Percentiles rank a stretch among this genome's conserved stretches.
Conservation (phyloP, 2,113 vertebrate species). For the Cyprinus carpio region DNA sequence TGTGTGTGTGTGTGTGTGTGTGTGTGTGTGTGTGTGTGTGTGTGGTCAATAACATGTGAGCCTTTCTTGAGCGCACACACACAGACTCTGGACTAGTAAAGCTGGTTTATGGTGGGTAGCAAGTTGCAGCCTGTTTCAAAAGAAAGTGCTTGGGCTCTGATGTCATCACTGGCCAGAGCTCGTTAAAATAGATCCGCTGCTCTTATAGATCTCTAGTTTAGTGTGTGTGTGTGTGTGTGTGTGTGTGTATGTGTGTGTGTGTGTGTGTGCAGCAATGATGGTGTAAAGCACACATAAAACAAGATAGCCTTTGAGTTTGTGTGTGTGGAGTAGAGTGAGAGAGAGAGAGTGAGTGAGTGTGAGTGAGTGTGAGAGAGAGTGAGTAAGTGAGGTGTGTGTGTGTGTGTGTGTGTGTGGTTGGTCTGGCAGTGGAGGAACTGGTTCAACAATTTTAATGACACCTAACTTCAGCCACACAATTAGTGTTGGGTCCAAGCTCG, state of each 20-base stretch:
- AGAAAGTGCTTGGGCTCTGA: background rate
- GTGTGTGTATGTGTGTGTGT: background rate
- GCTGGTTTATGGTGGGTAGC: conserved; percentile 4
- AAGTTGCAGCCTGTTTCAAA: conserved; percentile 10
- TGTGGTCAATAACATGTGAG: too few species aligned
- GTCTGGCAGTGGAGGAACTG: conserved; percentile 8
- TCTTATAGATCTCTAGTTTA: background rate
- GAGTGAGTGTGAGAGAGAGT: background rate
- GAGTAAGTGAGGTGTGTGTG: too few species aligned
- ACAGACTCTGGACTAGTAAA: background rate
- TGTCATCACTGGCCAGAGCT: background rate
- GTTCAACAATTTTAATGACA: conserved; percentile 73
- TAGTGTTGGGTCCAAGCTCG: conserved; percentile 71
- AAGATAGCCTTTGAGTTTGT: background rate
- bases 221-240: conserved; percentile 50
- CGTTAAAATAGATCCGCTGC: background rate
- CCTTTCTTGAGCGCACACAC: too few species aligned
- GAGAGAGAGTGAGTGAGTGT: conserved; percentile 14
- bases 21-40: conserved; percentile 44
- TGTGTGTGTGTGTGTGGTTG: background rate
- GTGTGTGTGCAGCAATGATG: background rate
- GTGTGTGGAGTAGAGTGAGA: too few species aligned
- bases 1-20: too few species aligned
- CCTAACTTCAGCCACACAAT: conserved; percentile 79
- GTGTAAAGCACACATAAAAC: background rate